Base-by-base conservation (phyloP, 2,113 vertebrate species). In the Corythoichthys haematopterus region DNA sequence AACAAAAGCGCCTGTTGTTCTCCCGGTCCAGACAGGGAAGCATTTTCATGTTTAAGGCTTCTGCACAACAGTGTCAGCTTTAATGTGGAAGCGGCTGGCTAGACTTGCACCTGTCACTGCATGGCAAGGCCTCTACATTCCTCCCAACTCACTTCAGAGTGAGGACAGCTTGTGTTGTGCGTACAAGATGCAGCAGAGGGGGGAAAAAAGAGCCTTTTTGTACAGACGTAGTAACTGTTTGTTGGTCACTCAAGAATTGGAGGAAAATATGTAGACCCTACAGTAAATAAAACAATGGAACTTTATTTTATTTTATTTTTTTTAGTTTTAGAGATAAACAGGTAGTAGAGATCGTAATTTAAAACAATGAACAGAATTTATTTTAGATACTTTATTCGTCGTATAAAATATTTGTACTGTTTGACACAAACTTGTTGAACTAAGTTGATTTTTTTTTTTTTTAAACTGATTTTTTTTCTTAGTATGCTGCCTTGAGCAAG, bases 61-160 rank as follows among this genome's bases (percentile, higher is more conserved):
- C 37, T 66, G 57, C 20, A 72, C 52, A 76, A 43, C 60, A 67
- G 38, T 65, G 72, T 14, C 74, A 52, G 14, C 71, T 71, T 74
- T 69, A 37, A 60, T 51, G 37, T 51, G 66, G 57, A n/a, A 35
- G 55, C 33, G 52, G 55, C 55, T 13, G 55, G 33, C 55, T 57
- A 36, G 61, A 71, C 75, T 79, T 71, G 56, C 37, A 79, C 79
- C 79, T 82, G 72, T 15, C 66, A 46, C 61, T 28, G 74, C 61
- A 37, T 16, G 15, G 20, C 59, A 11, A 50, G 40, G n/a, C n/a
- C 51, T 43, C 43, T 46, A 38, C 37, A 69, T n/a, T 72, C 66
- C 59, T 68, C 64, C 35, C 68, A 64, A 77, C 53, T 71, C 78
- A 76, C 74, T 81, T 66, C 48, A 48, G 13, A 0, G 13, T 5